Evolutionary conservation across 2,888 invertebrate genomes (phyloP).

Genomic region (Rhogogaster chlorosoma): DNA sequence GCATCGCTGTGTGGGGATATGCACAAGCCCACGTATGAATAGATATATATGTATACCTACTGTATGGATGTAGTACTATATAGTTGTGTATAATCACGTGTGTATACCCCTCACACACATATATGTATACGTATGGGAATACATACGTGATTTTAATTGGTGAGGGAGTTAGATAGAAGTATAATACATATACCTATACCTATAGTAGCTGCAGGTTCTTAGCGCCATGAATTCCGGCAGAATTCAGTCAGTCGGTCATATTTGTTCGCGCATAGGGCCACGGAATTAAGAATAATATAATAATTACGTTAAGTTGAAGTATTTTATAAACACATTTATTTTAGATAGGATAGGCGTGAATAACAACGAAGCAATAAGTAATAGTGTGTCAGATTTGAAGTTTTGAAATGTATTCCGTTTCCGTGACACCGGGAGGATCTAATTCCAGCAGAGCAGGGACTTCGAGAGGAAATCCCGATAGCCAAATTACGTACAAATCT

Average conservation of each 20-base stretch:
- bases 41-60: neutral
- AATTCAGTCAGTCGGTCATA: slow-evolving; percentile 32
- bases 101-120: slow-evolving; percentile 16
- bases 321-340: neutral
- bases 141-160: slow-evolving; percentile 37
- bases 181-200: neutral
- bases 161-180: slow-evolving; percentile 11
- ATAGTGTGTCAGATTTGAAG: neutral
- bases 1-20: slow-evolving; percentile 26
- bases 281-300: neutral
- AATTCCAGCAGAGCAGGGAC: slow-evolving; percentile 64
- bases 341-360: neutral
- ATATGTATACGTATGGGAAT: neutral
- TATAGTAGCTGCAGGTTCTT: neutral
- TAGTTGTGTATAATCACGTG: slow-evolving; percentile 20
- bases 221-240: neutral
- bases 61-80: neutral
- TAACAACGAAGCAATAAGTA: neutral
- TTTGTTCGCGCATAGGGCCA: neutral
- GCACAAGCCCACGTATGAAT: neutral
- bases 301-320: neutral
- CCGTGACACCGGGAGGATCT: slow-evolving; percentile 69
- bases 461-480: slow-evolving; percentile 65
- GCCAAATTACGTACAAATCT: slow-evolving; percentile 66
- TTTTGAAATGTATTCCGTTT: slow-evolving; percentile 72